Conservation (phyloP, 2,113 vertebrate genomes). For the Tauraco erythrolophus region DNA sequence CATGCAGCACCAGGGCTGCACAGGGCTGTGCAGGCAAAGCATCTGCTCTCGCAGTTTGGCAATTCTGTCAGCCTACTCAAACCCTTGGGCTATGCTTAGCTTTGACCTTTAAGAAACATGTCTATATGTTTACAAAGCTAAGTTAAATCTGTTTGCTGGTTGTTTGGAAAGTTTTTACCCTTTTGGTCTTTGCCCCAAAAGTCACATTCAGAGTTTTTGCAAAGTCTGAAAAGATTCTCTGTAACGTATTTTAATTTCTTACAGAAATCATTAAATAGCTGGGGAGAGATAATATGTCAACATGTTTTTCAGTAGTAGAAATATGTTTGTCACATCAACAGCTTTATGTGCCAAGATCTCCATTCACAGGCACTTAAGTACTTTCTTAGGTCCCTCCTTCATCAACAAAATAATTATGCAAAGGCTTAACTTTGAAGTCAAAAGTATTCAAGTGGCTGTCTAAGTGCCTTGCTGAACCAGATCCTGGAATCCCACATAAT, state of each 20-base stretch:
- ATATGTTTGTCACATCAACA: neutral
- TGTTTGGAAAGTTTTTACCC: neutral
- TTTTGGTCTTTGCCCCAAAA: slow-evolving; percentile 1
- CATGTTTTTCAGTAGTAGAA: neutral
- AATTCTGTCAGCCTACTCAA: slow-evolving; percentile 3
- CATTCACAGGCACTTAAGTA: neutral
- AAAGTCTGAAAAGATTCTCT: neutral
- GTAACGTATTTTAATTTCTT: neutral
- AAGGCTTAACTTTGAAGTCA: neutral
- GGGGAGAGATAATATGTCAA: neutral
- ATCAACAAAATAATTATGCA: neutral
- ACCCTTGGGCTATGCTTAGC: slow-evolving; percentile 38
- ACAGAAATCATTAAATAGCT: neutral
- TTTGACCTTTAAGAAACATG: slow-evolving; percentile 49
- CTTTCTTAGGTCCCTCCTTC: neutral
- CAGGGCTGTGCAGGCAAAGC: neutral
- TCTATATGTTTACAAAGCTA: slow-evolving; percentile 25
- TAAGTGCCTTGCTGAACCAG: neutral
- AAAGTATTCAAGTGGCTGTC: neutral
- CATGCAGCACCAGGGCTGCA: neutral
- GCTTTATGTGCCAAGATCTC: neutral
- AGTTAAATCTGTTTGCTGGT: slow-evolving; percentile 27
- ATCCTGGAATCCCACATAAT: neutral
- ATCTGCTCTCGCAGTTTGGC: neutral
- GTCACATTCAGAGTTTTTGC: neutral